These are phyloP conservation scores for Tetramorium simillimum DNA, from an alignment of 1,140 invertebrate species.

Conservation along the genomic window DNA sequence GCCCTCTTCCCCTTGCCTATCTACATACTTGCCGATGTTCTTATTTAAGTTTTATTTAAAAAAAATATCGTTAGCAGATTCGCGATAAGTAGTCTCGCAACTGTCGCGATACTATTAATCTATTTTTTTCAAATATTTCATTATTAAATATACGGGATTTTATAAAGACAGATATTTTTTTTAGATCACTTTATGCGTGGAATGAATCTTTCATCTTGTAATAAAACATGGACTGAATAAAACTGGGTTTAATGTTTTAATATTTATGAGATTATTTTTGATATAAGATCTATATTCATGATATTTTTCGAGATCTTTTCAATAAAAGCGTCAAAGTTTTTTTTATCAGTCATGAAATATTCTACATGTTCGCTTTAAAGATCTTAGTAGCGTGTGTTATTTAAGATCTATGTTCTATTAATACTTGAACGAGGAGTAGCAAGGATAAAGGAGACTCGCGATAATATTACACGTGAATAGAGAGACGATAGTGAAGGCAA, in stretches of 20 bases:
- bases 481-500: neutral
- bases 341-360: neutral
- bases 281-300: neutral
- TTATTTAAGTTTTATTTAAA: neutral
- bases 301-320: neutral
- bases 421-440: neutral
- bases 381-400: neutral
- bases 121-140: neutral
- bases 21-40: neutral
- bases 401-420: neutral
- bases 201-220: neutral
- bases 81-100: neutral
- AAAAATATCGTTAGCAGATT: neutral
- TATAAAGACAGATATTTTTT: neutral
- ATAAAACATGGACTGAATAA: neutral
- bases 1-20: neutral
- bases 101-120: neutral
- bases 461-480: slow-evolving; percentile 24
- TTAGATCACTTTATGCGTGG: neutral
- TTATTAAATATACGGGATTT: neutral
- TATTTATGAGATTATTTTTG: neutral
- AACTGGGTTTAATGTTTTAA: neutral
- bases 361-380: neutral
- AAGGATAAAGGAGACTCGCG: neutral
- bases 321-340: neutral